These are phyloP conservation scores for Conomelus anceps DNA, from an alignment of 2,888 invertebrate genomes.

Conservation along the genomic window DNA sequence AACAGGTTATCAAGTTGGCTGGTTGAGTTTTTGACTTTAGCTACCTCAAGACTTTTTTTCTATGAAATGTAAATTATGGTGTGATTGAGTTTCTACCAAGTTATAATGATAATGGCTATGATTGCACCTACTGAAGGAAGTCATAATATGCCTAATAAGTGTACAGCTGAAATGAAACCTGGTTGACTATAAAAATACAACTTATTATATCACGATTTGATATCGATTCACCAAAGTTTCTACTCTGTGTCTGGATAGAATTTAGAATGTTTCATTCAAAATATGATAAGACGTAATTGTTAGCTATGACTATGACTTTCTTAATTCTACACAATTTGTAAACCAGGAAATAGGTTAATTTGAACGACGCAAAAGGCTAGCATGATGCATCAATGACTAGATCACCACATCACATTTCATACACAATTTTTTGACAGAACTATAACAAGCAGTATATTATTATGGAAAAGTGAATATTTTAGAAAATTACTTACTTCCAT, in stretches of 20 bases:
- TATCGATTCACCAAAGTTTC: too few species aligned
- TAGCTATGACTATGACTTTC: background rate
- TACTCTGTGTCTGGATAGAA: too few species aligned
- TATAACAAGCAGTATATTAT: background rate
- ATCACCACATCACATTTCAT: background rate
- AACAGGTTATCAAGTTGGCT: background rate
- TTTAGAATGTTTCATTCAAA: background rate
- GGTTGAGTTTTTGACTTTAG: background rate
- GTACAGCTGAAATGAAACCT: background rate
- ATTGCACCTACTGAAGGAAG: too few species aligned
- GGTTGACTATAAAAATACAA: too few species aligned
- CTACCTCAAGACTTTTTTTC: background rate
- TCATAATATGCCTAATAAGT: too few species aligned
- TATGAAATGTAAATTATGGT: too few species aligned
- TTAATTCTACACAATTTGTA: background rate
- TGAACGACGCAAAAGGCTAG: background rate
- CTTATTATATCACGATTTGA: too few species aligned
- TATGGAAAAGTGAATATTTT: background rate
- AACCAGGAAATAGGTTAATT: background rate
- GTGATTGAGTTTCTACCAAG: too few species aligned
- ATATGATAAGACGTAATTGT: background rate
- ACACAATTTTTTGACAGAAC: background rate
- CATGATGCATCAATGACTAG: background rate
- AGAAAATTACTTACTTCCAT: background rate
- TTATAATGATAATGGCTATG: background rate